A percentile compares a stretch with the other conserved stretches of the same genome.
Evolutionary conservation across 2,797 vertebrate species (phyloP).

Genomic region (Propithecus deckenii): DNA sequence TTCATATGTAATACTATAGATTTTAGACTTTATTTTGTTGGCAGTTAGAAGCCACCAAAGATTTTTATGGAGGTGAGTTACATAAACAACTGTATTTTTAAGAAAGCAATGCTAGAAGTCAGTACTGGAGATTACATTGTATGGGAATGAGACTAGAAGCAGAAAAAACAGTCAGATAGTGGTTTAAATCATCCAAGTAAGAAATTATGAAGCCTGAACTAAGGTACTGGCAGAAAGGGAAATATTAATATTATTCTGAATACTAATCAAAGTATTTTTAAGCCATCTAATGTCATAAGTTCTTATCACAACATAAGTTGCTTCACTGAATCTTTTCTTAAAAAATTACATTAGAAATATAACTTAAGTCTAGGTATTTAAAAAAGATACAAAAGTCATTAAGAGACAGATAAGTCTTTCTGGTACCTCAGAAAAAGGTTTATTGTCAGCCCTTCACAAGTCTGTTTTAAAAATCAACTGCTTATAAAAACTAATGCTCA

Average conservation of each 20-base stretch:
- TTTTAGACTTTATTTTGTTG: not conserved
- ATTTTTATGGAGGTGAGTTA: not conserved
- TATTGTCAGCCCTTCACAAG: not conserved
- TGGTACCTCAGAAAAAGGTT: not conserved
- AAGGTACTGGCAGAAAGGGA: not conserved
- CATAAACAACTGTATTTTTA: not conserved
- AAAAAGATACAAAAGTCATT: not conserved
- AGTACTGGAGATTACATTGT: not conserved
- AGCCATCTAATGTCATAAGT: not conserved
- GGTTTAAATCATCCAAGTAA: not conserved
- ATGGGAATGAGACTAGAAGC: not conserved
- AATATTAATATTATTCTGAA: not conserved
- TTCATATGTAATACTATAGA: not conserved
- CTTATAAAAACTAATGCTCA: slow-evolving; percentile 2
- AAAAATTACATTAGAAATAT: slow-evolving; percentile 3
- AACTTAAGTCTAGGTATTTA: not conserved
- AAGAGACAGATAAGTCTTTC: not conserved
- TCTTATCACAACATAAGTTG: not conserved
- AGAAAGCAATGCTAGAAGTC: not conserved
- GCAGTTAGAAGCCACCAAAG: not conserved
- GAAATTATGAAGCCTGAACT: not conserved
- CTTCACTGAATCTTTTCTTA: not conserved
- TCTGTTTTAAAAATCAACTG: not conserved
- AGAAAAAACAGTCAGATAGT: not conserved
- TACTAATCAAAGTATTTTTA: not conserved